Evolutionary conservation across 2,113 vertebrate genomes (phyloP).

Genomic region (Lates calcarifer): DNA sequence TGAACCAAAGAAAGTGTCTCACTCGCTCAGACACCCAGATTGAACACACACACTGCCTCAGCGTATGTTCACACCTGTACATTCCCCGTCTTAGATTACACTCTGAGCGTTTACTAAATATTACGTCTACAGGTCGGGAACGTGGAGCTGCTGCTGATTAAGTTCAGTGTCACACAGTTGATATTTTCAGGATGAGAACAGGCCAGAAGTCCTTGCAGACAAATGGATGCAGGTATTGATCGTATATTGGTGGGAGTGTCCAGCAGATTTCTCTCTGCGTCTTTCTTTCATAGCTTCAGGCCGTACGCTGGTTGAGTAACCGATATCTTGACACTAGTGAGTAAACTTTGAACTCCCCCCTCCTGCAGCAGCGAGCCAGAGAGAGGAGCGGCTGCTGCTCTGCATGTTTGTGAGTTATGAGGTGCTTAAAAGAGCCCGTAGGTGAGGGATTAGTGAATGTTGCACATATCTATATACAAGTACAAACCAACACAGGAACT

Average conservation of each 20-base stretch:
- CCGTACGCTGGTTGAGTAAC: conserved; percentile 21
- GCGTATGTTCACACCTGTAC: conserved; percentile 64
- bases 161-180: not conserved
- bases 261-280: conserved; percentile 8
- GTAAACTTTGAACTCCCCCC: conserved; percentile 67
- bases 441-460: conserved; percentile 38
- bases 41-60: not conserved
- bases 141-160: not conserved
- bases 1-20: conserved; percentile 28
- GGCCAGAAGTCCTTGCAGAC: conserved; percentile 9
- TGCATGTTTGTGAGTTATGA: conserved; percentile 52
- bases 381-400: conserved; percentile 64
- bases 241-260: not conserved
- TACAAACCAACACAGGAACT: conserved; percentile 24
- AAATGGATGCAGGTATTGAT: conserved; percentile 25
- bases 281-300: conserved; percentile 30
- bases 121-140: not conserved
- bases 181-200: not conserved
- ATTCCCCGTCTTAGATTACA: conserved; percentile 71
- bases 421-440: conserved; percentile 35
- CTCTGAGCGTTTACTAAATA: conserved; percentile 69
- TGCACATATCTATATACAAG: conserved; percentile 8
- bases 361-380: conserved; percentile 25
- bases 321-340: conserved; percentile 34
- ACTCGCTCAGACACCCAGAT: conserved; percentile 6